Evolutionary conservation across 1,140 invertebrate species (phyloP), one percentile per base, ranked within the genome.

Genomic region (Druon quercuslanigerum): DNA sequence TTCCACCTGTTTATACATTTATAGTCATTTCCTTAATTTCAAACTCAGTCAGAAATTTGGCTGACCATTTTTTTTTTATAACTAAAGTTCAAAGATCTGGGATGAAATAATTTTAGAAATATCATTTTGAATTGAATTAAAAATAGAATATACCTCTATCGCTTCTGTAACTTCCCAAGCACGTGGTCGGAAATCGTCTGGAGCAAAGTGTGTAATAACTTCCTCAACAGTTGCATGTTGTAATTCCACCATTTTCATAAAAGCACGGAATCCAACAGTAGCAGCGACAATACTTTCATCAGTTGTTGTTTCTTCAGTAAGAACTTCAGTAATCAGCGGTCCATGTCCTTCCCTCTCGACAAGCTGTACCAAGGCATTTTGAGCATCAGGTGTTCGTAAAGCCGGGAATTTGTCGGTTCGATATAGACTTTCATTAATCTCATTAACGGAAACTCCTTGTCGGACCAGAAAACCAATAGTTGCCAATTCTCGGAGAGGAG

Each of bases 201-300:
- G 95, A 73, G 93, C 93, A 85, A 96, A 95, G 75, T 96, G 94
- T 13, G 95, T 94, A 76, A 97, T 95, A 25, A 97, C 94, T 90
- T 96, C 96, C 89, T 97, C 95, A 33, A 97, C 95, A 4, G 95
- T 95, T 16, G 94, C 94, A 87, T 96, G 94, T 83, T 95, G 94
- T 60, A 95, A 90, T 85, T 96, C 95, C 11, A 97, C 94, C 95
- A 97, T 96, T 84, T 94, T 94, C 91, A 97, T 95, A 84, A 97
- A 96, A 8, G 96, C 96, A 82, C 94, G 93, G 87, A 97, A 96
- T 11, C 96, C 96, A 73, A 96, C 94, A 74, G 95, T 96, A 1
- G 95, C 93, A 16, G 95, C 95, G 50, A 96, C 92, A 17, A 94
- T 90, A 71, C 94, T 94, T 88, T 96, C 95, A 82, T 96, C 95